Base-by-base conservation (phyloP, 2,113 vertebrate genomes). In the Danionella cerebrum region DNA sequence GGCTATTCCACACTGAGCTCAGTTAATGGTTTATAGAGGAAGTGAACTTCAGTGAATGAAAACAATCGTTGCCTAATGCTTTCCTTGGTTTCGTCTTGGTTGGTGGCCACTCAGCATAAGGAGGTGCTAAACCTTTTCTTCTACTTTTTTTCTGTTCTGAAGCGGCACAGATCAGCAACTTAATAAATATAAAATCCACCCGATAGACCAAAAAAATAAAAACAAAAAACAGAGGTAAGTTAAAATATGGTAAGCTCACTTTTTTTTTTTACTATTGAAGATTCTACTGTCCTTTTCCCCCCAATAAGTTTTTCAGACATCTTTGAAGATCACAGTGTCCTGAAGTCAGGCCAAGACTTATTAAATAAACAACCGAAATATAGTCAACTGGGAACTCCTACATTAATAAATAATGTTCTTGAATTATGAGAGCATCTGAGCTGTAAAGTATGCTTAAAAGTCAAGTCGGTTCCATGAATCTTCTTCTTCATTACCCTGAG, bases 391-490 rank as follows among this genome's bases (percentile, higher is more conserved):
- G 35, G n/a, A 44, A 50, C 47, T 62, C 27, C 31, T 47, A 52
- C 67, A 48, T 70, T 48, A 73, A 70, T 48, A 54, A 66, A 41
- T 38, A 9, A 8, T 38, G 19, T 36, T 36, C 38, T 36, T 44
- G 53, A 73, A 70, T 67, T 50, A 76, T 73, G 57, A 29, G 62
- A 16, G 44, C 25, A 16, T 35, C n/a, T 50, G 33, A 33, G 33
- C 48, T 27, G 31, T 73, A 69, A 71, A 59, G 24, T 67, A 74
- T 71, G 19, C 36, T 71, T 68, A 44, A 73, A 64, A 71, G 59
- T 52, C 45, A 67, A 39, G 57, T 36, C 51, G 22, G 39, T 44
- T 31, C 44, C 31, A 67, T 65, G 55, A 63, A 62, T 70, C 71
- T 64, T 39, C 14, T 59, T 52, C 50, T 58, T 67, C 67, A 67